Evolutionary conservation across 2,113 vertebrate species (phyloP).

Genomic region (Pseudonaja textilis): DNA sequence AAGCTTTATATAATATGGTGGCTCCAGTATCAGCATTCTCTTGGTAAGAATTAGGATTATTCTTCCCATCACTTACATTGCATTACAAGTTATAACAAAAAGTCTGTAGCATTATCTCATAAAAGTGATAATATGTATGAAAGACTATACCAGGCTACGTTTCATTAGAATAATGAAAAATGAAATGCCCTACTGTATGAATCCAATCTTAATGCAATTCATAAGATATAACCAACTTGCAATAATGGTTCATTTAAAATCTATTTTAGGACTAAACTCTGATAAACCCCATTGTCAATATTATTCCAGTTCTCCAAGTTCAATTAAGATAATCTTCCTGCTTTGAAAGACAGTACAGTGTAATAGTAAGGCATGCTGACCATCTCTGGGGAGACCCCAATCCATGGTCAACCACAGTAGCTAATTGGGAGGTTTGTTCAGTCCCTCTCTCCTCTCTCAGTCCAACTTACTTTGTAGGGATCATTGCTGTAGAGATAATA

Average conservation of each 20-base stretch:
- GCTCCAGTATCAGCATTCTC: background rate
- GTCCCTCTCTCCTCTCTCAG: background rate
- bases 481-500: background rate
- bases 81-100: background rate
- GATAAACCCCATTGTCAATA: background rate
- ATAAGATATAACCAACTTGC: background rate
- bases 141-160: background rate
- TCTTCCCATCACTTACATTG: background rate
- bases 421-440: background rate
- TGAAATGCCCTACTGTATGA: constrained; percentile 5
- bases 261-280: background rate
- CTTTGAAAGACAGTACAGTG: background rate
- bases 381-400: background rate
- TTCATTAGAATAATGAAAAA: constrained; percentile 10
- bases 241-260: background rate
- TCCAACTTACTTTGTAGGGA: background rate
- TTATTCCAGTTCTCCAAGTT: background rate
- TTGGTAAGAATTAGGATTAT: background rate
- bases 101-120: background rate
- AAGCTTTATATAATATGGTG: background rate
- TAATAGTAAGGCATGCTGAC: background rate
- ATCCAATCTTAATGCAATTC: constrained; percentile 3
- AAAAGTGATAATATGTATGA: constrained; percentile 6
- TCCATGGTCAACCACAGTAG: background rate
- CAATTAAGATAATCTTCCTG: background rate